Percentiles rank a stretch among this genome's conserved stretches.
These are phyloP conservation scores for Patella pellucida DNA, from an alignment of 2,888 invertebrate genomes.

Conservation along the genomic window DNA sequence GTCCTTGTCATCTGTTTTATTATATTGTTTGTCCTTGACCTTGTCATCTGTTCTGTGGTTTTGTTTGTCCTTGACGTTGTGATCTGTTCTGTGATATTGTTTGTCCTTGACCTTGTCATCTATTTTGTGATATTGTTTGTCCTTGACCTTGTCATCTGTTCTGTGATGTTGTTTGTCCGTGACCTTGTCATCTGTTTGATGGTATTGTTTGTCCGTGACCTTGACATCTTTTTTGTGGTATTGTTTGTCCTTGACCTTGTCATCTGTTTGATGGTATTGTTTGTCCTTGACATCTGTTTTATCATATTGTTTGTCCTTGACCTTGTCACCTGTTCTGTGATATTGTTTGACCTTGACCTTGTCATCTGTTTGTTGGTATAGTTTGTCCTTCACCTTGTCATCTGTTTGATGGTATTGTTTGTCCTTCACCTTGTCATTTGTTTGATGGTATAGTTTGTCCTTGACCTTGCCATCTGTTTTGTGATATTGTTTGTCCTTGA, in stretches of 20 bases:
- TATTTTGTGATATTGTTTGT: background rate
- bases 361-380: background rate
- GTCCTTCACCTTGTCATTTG: too few relatives aligned
- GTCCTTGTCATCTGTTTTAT: background rate
- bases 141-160: too few relatives aligned
- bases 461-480: background rate
- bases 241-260: conserved; percentile 4
- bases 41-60: conserved; percentile 3
- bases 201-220: background rate
- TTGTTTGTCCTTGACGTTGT: background rate
- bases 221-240: background rate
- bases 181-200: background rate
- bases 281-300: background rate
- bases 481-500: background rate
- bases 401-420: background rate
- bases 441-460: too few relatives aligned
- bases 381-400: background rate
- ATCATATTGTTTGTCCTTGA: background rate
- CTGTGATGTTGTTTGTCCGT: too few relatives aligned
- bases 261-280: background rate
- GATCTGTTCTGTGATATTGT: background rate
- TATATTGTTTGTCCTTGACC: too few relatives aligned
- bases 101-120: background rate
- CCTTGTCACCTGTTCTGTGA: conserved; percentile 9
- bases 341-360: background rate